Percentiles rank a stretch among this genome's conserved stretches.
Evolutionary conservation across 2,113 vertebrate species (phyloP).

Genomic region (Loxodonta africana): DNA sequence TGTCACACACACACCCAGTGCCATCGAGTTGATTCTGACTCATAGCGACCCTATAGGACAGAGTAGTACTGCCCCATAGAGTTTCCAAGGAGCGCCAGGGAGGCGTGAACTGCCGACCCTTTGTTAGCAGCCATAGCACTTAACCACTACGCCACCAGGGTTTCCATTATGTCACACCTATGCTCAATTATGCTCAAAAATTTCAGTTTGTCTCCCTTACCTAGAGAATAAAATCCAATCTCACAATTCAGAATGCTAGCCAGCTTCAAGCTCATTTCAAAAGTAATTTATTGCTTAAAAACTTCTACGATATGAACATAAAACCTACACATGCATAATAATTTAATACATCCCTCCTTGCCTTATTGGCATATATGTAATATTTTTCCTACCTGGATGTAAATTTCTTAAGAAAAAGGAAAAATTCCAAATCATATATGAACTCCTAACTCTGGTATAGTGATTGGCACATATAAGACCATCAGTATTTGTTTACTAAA

Average conservation of each 20-base stretch:
- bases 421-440: not conserved
- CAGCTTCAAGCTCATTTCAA: not conserved
- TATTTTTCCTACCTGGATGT: not conserved
- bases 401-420: conserved; percentile 28
- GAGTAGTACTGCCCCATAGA: no score
- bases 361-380: not conserved
- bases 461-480: not conserved
- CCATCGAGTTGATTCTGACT: no score
- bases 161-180: not conserved
- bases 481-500: not conserved
- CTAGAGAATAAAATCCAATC: not conserved
- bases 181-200: not conserved
- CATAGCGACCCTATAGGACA: no score
- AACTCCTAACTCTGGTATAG: not conserved
- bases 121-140: no score
- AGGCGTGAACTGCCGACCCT: no score
- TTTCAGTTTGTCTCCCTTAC: not conserved
- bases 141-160: no score
- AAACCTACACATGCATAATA: not conserved
- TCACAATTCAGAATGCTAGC: not conserved
- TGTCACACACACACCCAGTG: no score
- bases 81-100: no score
- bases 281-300: not conserved
- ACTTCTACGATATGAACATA: not conserved
- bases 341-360: not conserved